A percentile compares a stretch with the other conserved stretches of the same genome.
phyloP scores from a whole-genome alignment of 2,113 vertebrate species.

The Oenanthe melanoleuca region DNA sequence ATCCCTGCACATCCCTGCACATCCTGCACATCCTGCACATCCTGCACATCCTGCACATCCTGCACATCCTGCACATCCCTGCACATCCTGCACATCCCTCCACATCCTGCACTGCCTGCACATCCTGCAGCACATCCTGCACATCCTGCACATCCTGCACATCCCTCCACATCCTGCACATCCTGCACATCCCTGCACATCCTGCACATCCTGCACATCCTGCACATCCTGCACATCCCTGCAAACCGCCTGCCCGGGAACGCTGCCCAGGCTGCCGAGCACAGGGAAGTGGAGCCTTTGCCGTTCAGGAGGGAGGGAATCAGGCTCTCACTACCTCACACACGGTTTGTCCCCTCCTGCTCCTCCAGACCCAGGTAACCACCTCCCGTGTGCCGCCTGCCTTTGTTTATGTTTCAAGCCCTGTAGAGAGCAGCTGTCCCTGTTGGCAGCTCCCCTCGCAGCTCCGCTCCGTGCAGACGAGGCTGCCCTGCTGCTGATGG shows the following conservation, averaged over 20 bases:
- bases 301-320: neutral
- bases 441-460: neutral
- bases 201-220: neutral
- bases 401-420: conserved; percentile 32
- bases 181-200: neutral
- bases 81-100: neutral
- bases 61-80: neutral
- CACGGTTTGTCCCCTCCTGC: neutral
- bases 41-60: neutral
- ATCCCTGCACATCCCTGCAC: no score
- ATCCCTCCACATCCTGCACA: neutral
- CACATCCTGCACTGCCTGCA: neutral
- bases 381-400: neutral
- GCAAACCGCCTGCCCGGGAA: neutral
- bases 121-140: neutral
- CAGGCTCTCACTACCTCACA: neutral
- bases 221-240: neutral
- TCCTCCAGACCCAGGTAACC: neutral
- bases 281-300: neutral
- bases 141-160: neutral
- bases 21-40: neutral
- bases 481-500: conserved; percentile 37
- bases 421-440: conserved; percentile 39
- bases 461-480: neutral
- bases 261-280: neutral